Base-by-base conservation (phyloP, 2,113 vertebrate species). In the Loxodonta africana region DNA sequence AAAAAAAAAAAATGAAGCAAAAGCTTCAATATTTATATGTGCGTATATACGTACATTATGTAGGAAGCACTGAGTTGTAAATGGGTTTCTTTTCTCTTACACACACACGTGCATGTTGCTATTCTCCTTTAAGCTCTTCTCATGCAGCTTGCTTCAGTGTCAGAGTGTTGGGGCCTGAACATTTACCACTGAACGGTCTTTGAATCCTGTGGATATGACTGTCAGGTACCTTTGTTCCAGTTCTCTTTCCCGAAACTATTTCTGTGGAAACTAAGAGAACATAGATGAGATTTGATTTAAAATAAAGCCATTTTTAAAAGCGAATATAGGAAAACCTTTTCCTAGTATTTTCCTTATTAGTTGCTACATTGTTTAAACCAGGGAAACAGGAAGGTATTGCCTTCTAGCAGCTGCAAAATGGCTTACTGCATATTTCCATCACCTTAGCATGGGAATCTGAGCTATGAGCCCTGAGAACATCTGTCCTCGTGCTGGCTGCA, bases 261-360 rank as follows among this genome's bases (percentile, higher is more conserved):
- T 86, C 41, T 89, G n/a, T 44, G 65, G 87, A 94, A 95, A 88
- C 28, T 82, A 77, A 85, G 89, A 83, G 73, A 92, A 82, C 83
- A 63, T 93, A 97, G 67, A 48, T 28, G 88, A 95, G 88, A 85
- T 94, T 80, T 74, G 88, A 83, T 15, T 44, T 74, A 90, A 98
- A 98, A 94, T 96, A 97, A 95, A 95, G 97, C 96, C 97, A 94
- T 98, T 98, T 97, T 92, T 87, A 30, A 95, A 97, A 76, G 8
- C 74, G 91, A 89, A 96, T 37, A 57, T 63, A 98, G 97, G 91
- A 98, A 98, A 99, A 83, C 74, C 88, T 95, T 98, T 98, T 98
- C 97, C 97, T 98, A 97, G 96, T 96, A 88, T 97, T 98, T 96
- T 48, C 92, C 12, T 78, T 97, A 97, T 97, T 94, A 25, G 4